Conservation (phyloP, 2,113 vertebrate genomes). For the Phyllopteryx taeniolatus region DNA sequence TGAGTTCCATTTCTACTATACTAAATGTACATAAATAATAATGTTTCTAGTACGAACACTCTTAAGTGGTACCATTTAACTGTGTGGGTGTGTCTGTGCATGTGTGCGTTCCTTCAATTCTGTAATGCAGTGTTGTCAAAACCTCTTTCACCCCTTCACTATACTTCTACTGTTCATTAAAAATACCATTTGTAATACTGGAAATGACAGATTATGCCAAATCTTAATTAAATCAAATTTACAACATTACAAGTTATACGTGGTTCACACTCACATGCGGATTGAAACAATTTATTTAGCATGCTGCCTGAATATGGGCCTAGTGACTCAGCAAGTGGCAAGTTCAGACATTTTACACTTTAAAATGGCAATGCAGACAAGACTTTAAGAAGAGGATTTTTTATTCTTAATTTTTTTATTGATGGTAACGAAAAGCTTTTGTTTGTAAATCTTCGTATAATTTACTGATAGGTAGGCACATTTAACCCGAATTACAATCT, state of each 20-base stretch:
- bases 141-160: background rate
- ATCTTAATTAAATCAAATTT: too few relatives aligned
- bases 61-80: constrained; percentile 1
- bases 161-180: background rate
- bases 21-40: constrained; percentile 25
- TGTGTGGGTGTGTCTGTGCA: constrained; percentile 13
- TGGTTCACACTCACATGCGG: background rate
- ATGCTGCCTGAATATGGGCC: background rate
- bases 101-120: constrained; percentile 6
- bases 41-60: constrained; percentile 17
- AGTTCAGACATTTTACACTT: background rate
- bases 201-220: too few relatives aligned
- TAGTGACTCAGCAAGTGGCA: background rate
- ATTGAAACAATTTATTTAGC: background rate
- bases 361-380: background rate
- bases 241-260: too few relatives aligned
- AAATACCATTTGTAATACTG: background rate
- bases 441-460: too few relatives aligned
- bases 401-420: background rate
- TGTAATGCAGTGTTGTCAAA: constrained; percentile 1
- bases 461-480: too few relatives aligned
- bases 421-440: background rate
- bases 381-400: background rate
- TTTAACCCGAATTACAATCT: too few relatives aligned
- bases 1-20: constrained; percentile 11